Base-by-base conservation (phyloP, 2,888 invertebrate species). In the Orchesella flavescens region DNA sequence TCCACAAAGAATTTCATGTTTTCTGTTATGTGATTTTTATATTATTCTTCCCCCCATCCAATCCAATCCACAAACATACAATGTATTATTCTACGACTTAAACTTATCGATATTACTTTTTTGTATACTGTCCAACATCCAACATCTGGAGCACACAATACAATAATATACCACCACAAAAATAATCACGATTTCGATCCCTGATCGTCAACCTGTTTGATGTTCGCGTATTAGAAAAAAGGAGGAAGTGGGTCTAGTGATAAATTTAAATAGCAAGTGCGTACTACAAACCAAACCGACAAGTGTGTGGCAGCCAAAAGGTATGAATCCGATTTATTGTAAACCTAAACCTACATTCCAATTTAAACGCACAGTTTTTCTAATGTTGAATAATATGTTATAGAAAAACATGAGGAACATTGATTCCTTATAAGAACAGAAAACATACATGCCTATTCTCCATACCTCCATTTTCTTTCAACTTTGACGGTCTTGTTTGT, bases 121-220 rank as follows among this genome's bases (percentile, higher is more conserved):
- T 53, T 53, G n/a, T 53, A 53, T 17, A 53, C 15, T 53, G 53
- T 9, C 17, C 53, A 17, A 2, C 53, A 53, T 9, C 17, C 53
- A 17, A 2, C 53, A 53, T 17, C 53, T 53, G 2, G 17, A n/a
- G 53, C 2, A 2, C 53, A 17, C 53, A 15, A 53, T 17, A 53
- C n/a, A 10, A 1, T 53, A 53, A 5, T 53, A 1, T 1, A 53
- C 15, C 17, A 15, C 49, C 13, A 13, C 49, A n/a, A 15, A 53
- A 5, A 53, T 53, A n/a, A n/a, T 17, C 53, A 17, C 17, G 53
- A 3, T 53, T 44, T 34, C n/a, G n/a, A 17, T n/a, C 9, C 2
- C 44, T 34, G 23, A 78, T 53, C 69, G 57, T 78, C 78, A 71
- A 78, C 78, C 78, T 78, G 78, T 78, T 49, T 7, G 69, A 69